Evolutionary conservation across 2,113 vertebrate genomes (phyloP), one percentile per base, ranked within the genome.

Genomic region (Thryonomys swinderianus): DNA sequence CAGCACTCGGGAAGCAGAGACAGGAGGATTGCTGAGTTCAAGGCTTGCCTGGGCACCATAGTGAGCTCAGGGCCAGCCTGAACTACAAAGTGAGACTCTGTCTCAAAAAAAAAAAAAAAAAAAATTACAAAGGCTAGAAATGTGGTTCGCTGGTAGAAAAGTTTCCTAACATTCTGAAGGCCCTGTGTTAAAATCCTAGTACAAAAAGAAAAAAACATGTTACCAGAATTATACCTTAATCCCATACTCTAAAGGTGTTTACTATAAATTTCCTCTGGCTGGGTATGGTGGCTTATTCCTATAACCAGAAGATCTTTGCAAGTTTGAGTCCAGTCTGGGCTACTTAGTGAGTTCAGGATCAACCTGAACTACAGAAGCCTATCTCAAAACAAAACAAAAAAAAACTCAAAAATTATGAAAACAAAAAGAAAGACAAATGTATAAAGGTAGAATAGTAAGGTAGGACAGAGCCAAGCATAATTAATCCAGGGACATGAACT

Each of bases 401-500:
- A 14, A 34, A 55, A 55, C 53, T 13, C 40, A 86, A 78, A 92
- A 81, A n/a, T 25, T 73, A 13, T 18, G 78, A 76, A 78, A 18
- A 69, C 23, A 76, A 67, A 76, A 73, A 48, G 55, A 45, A 85
- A 82, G 11, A 3, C 23, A 91, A 61, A 25, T 25, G n/a, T n/a
- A 62, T 11, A 88, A 80, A 27, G 32, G 4, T 84, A 66, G 66
- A 8, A 4, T 67, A 92, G 7, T 71, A 2, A 76, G 30, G n/a
- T 57, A 67, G 85, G 3, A 85, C 69, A 85, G 17, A 48, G 12
- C 34, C 30, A 81, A 51, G 23, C 12, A 51, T 78, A 88, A 69
- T 89, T 95, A 37, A 78, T 59, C 76, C 66, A 64, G 37, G 20
- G 42, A 71, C 66, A 23, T 66, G 93, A 88, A 91, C 48, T 62